Evolutionary conservation across 92 coral and sea anemone genomes (phyloP).

Genomic region (Paragorgia papillata): DNA sequence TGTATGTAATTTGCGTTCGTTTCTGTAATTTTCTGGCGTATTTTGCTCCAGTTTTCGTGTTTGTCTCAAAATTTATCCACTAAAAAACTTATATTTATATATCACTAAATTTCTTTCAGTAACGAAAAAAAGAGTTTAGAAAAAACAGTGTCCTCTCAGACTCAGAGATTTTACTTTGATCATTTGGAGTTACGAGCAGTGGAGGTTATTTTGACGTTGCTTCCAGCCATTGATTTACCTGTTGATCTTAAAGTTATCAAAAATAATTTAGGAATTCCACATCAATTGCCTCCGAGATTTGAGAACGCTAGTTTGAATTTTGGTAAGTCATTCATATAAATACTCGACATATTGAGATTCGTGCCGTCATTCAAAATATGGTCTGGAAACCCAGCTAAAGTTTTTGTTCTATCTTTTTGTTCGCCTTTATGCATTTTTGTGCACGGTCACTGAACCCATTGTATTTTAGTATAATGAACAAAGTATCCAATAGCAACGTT

Average conservation of each 20-base stretch:
- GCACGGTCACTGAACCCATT: too few species aligned
- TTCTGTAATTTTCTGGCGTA: too few species aligned
- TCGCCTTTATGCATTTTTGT: too few species aligned
- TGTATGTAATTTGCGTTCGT: too few species aligned
- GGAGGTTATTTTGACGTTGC: constrained; percentile 52
- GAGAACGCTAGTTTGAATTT: constrained; percentile 80
- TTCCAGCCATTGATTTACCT: constrained; percentile 71
- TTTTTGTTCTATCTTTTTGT: too few species aligned
- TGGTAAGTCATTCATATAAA: constrained; percentile 60
- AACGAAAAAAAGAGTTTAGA: background rate
- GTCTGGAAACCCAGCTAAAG: too few species aligned
- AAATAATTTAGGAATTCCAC: constrained; percentile 74
- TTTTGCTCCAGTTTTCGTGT: too few species aligned
- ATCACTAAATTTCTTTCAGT: constrained; percentile 11
- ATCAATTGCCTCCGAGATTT: constrained; percentile 81
- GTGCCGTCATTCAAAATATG: too few species aligned
- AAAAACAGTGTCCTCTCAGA: background rate
- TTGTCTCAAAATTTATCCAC: too few species aligned
- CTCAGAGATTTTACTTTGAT: constrained; percentile 67
- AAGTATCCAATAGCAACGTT: too few species aligned
- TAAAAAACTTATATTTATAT: background rate
- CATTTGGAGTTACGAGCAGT: constrained; percentile 66
- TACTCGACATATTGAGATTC: background rate
- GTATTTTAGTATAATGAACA: too few species aligned
- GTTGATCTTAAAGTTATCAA: constrained; percentile 72